phyloP scores from a whole-genome alignment of 2,797 vertebrate genomes.

The Hozukius guyotensis region DNA sequence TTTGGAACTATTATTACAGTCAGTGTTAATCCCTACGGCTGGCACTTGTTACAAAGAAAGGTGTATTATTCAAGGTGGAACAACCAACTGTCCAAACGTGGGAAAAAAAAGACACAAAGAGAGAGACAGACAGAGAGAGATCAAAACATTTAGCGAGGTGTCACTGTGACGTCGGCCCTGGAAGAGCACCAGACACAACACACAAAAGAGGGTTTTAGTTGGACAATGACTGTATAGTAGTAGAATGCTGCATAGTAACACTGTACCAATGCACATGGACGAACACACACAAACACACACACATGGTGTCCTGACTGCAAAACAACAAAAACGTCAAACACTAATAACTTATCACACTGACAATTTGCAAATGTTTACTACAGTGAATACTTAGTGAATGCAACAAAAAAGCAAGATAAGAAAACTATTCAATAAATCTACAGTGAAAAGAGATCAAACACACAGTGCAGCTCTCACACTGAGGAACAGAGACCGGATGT shows the following conservation, averaged over 20 bases:
- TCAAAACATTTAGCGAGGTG: slow-evolving; percentile 5
- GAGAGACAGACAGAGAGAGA: background rate
- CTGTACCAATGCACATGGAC: background rate
- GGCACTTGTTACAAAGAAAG: background rate
- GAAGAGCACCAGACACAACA: slow-evolving; percentile 29
- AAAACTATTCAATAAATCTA: background rate
- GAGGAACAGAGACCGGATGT: background rate
- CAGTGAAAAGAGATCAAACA: background rate
- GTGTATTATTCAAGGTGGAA: background rate
- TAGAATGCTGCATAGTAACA: slow-evolving; percentile 21
- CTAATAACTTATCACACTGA: background rate
- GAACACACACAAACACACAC: background rate
- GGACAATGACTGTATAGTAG: slow-evolving; percentile 55
- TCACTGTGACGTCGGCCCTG: slow-evolving; percentile 42
- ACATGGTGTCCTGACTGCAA: background rate
- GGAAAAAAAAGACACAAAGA: background rate
- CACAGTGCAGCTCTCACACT: background rate
- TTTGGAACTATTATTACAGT: background rate
- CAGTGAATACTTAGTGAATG: background rate
- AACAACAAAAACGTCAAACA: slow-evolving; percentile 18
- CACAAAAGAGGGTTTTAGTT: slow-evolving; percentile 69
- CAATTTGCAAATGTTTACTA: background rate
- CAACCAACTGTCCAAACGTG: background rate
- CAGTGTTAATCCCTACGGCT: background rate
- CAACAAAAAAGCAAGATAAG: background rate